Percentiles rank a stretch among this genome's conserved stretches.
Conservation (phyloP, 2,797 vertebrate species). For the Cryptoblepharus egeriae region DNA sequence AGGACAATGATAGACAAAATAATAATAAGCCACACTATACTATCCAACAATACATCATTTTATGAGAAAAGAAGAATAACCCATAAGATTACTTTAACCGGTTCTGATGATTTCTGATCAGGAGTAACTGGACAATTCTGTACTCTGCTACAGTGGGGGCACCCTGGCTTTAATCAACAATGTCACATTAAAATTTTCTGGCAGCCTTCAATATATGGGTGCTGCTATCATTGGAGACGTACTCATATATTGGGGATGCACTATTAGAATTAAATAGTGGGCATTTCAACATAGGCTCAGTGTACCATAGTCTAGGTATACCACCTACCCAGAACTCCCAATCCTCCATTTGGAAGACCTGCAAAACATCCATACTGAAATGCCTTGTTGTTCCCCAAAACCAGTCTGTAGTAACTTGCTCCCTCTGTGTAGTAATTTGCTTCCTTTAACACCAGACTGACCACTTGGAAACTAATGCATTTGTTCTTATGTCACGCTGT, state of each 20-base stretch:
- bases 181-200: background rate
- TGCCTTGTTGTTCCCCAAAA: background rate
- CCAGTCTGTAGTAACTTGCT: background rate
- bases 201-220: background rate
- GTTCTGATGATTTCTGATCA: background rate
- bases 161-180: background rate
- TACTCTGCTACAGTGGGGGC: background rate
- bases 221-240: background rate
- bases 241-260: too few relatives aligned
- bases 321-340: background rate
- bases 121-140: background rate
- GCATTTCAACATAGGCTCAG: background rate
- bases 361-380: background rate
- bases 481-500: background rate
- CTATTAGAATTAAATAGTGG: background rate
- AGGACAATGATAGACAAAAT: too few relatives aligned
- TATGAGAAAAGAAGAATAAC: background rate
- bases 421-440: background rate
- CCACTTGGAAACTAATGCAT: background rate
- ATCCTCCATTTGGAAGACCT: background rate
- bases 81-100: background rate
- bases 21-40: too few relatives aligned
- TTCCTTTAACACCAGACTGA: background rate
- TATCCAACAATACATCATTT: background rate
- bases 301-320: background rate